Conservation (phyloP, 2,797 vertebrate species). For the Phalloptychus januarius region DNA sequence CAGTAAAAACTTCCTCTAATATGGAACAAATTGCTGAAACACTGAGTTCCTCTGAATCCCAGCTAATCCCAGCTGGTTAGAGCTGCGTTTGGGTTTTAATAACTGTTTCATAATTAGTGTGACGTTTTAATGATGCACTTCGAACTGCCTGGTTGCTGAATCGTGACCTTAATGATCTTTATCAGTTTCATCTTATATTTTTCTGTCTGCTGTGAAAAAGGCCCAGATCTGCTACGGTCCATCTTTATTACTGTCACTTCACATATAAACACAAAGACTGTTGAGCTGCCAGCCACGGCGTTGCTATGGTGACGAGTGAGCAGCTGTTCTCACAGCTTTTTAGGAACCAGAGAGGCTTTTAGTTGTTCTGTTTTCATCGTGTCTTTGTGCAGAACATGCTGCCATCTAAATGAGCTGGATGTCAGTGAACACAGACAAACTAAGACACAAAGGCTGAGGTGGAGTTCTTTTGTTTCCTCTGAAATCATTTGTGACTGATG, state of each 20-base stretch:
- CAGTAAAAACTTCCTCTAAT: too few species aligned
- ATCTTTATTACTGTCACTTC: slow-evolving; percentile 6
- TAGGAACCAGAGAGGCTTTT: not conserved
- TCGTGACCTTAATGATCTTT: too few species aligned
- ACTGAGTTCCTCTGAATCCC: too few species aligned
- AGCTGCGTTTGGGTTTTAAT: too few species aligned
- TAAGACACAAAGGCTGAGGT: not conserved
- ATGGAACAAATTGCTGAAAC: too few species aligned
- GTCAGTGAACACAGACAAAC: not conserved
- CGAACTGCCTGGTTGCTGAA: too few species aligned
- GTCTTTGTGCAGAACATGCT: not conserved
- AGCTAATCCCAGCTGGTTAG: too few species aligned
- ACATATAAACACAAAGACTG: slow-evolving; percentile 6
- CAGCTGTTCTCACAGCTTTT: slow-evolving; percentile 26
- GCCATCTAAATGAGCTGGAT: not conserved
- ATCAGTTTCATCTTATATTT: too few species aligned
- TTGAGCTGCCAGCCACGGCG: not conserved
- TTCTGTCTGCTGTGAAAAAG: too few species aligned
- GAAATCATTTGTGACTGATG: not conserved
- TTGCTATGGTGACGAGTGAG: slow-evolving; percentile 5
- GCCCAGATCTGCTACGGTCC: not conserved
- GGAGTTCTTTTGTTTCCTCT: not conserved
- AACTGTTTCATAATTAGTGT: too few species aligned
- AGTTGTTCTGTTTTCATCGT: not conserved
- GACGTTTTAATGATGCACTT: too few species aligned